Base-by-base conservation (phyloP, 2,113 vertebrate genomes). In the Ictidomys tridecemlineatus region DNA sequence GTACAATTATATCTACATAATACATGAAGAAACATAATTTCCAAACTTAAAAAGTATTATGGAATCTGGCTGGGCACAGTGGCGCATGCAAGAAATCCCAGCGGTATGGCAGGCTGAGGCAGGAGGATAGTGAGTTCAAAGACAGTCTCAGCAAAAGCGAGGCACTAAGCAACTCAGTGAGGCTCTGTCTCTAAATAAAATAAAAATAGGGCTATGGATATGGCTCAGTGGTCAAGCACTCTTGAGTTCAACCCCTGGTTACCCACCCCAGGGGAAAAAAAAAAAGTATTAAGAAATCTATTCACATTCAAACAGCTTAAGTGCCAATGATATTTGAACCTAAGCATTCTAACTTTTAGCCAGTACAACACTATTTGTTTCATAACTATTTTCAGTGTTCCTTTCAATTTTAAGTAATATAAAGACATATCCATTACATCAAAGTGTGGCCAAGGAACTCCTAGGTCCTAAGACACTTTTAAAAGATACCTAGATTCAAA, bases 311-410 rank as follows among this genome's bases (percentile, higher is more conserved):
- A 88, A 92, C 4, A 95, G n/a, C 13, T 80, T 48, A 95, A 82
- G 13, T 73, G 26, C 12, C 86, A 80, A 22, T 89, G 8, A 89
- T 56, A 69, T 67, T 37, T 86, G 42, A 78, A 45, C 14, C n/a
- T 89, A 93, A 91, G 39, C 4, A 85, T 22, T 72, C 20, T 65
- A 80, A 96, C 30, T 72, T 84, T 97, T n/a, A 77, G 79, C 17
- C 93, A 91, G 61, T 74, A 24, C 37, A 53, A 78, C n/a, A 56
- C 16, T 58, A 85, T 76, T 76, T 65, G 18, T 73, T 58, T 65
- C 73, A 76, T 82, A 94, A 78, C 63, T 17, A 77, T 67, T 80
- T 73, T 48, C 28, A 86, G 14, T 53, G 24, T 76, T 88, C 90
- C 61, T 69, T 85, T 91, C 63, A 56, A 85, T 90, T 32, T 65